Conservation (phyloP, 2,888 invertebrate species). For the Hydrotaea diabolus region DNA sequence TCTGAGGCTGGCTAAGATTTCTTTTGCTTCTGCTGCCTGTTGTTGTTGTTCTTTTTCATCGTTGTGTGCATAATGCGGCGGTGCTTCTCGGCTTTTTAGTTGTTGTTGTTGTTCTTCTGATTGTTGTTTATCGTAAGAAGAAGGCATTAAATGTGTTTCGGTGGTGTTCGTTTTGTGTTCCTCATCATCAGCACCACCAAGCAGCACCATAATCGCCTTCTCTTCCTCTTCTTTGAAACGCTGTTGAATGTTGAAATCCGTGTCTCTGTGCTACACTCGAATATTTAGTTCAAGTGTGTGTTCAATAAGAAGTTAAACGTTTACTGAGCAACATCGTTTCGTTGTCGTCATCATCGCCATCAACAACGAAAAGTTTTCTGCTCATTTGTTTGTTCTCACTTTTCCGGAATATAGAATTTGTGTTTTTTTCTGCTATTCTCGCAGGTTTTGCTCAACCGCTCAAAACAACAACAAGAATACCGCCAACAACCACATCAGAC, state of each 20-base stretch:
- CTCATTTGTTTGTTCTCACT: slow-evolving; percentile 29
- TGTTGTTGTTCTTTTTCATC: slow-evolving; percentile 57
- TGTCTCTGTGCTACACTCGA: slow-evolving; percentile 57
- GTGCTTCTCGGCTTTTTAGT: slow-evolving; percentile 47
- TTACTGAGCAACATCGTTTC: slow-evolving; percentile 61
- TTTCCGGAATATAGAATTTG: slow-evolving; percentile 34
- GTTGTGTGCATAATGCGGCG: slow-evolving; percentile 23
- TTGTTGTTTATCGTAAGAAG: slow-evolving; percentile 60
- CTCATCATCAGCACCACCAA: slow-evolving; percentile 35
- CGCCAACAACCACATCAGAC: neutral
- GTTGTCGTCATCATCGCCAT: slow-evolving; percentile 5
- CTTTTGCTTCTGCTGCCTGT: neutral
- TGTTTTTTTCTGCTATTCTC: neutral
- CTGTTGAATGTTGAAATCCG: slow-evolving; percentile 56
- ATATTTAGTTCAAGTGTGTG: slow-evolving; percentile 60
- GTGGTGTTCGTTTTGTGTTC: slow-evolving; percentile 33
- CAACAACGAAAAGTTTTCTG: slow-evolving; percentile 14
- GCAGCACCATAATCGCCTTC: slow-evolving; percentile 14
- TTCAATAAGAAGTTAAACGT: slow-evolving; percentile 66
- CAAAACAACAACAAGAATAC: slow-evolving; percentile 19
- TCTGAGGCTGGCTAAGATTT: slow-evolving; percentile 67
- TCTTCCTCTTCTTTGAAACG: slow-evolving; percentile 36
- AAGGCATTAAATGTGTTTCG: slow-evolving; percentile 52
- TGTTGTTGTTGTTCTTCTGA: slow-evolving; percentile 67
- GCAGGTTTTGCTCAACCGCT: slow-evolving; percentile 46